Evolutionary conservation across 92 coral and sea anemone genomes (phyloP).

Genomic region (Phenganax stokvisi): DNA sequence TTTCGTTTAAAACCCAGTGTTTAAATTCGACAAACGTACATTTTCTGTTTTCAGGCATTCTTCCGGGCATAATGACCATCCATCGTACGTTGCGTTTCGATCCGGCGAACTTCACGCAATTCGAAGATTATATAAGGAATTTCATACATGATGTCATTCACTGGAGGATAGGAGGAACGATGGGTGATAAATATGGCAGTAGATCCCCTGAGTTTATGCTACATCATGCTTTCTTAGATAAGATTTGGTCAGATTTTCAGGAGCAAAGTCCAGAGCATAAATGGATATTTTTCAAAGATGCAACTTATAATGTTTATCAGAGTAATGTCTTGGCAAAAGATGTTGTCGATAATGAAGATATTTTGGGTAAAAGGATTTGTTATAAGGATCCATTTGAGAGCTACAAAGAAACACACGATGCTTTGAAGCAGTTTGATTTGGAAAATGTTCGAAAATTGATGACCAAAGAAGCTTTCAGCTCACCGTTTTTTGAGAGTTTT

Average conservation of each 20-base stretch:
- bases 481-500: constrained; percentile 22
- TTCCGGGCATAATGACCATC: constrained; percentile 36
- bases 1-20: background rate
- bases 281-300: constrained; percentile 18
- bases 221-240: constrained; percentile 35
- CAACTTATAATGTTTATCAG: constrained; percentile 14
- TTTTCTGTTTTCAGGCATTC: constrained; percentile 8
- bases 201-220: constrained; percentile 39
- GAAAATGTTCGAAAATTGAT: constrained; percentile 22
- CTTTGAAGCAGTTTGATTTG: constrained; percentile 17
- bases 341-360: constrained; percentile 27
- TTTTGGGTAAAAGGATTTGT: constrained; percentile 21
- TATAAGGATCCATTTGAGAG: constrained; percentile 41
- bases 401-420: constrained; percentile 25
- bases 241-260: constrained; percentile 37
- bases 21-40: background rate
- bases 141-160: constrained; percentile 37
- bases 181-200: constrained; percentile 38
- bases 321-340: constrained; percentile 19
- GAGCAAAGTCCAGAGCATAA: constrained; percentile 32
- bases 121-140: constrained; percentile 33
- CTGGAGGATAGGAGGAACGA: constrained; percentile 39
- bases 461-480: constrained; percentile 30
- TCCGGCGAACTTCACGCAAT: constrained; percentile 32
- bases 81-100: constrained; percentile 37